Conservation (phyloP, 2,797 vertebrate species). For the Trachops cirrhosus region DNA sequence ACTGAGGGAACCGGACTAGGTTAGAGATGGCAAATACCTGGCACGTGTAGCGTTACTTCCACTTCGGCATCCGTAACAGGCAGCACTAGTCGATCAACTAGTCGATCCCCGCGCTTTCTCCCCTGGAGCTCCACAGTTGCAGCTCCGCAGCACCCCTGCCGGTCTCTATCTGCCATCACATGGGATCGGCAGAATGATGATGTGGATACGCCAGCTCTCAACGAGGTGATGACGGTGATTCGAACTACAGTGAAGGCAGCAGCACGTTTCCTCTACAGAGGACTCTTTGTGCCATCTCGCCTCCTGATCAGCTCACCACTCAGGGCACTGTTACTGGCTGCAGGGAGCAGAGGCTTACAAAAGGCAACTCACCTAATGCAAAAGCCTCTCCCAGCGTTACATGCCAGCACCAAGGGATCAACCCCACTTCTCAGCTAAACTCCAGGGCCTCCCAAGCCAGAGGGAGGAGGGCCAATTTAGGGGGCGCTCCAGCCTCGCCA, state of each 20-base stretch:
- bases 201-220: not conserved
- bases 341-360: not conserved
- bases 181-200: not conserved
- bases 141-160: not conserved
- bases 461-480: not conserved
- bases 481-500: not conserved
- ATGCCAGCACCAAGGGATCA: not conserved
- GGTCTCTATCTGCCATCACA: not conserved
- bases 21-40: not conserved
- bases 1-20: not conserved
- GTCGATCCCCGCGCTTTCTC: not conserved
- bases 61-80: not conserved
- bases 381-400: not conserved
- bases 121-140: not conserved
- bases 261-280: not conserved
- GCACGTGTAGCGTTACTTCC: not conserved
- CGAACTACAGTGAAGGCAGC: not conserved
- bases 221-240: not conserved
- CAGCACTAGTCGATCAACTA: slow-evolving; percentile 26
- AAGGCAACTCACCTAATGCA: not conserved
- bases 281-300: not conserved
- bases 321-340: not conserved
- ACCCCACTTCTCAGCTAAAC: not conserved
- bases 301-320: not conserved
- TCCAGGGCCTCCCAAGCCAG: not conserved